These are phyloP conservation scores for Lepus oiostolus DNA, from an alignment of 2,797 vertebrate species.

Conservation along the genomic window DNA sequence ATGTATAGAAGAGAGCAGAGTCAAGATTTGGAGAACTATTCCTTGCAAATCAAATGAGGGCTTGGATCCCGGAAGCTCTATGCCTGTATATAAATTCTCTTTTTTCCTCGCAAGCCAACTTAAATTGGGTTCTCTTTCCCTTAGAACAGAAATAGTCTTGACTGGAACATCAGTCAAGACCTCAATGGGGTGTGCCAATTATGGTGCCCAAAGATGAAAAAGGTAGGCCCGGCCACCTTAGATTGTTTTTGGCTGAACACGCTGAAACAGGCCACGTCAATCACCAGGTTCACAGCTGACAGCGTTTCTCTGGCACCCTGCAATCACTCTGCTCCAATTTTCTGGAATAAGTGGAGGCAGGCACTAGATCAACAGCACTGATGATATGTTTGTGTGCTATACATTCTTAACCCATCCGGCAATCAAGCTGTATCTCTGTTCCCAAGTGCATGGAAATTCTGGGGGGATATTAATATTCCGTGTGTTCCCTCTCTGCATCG, in stretches of 20 bases:
- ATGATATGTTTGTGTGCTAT: constrained; percentile 28
- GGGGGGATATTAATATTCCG: constrained; percentile 43
- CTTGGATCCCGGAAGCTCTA: not conserved
- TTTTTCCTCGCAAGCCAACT: not conserved
- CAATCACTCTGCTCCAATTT: constrained; percentile 62
- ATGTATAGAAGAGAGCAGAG: not conserved
- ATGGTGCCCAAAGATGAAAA: not conserved
- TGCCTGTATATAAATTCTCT: not conserved
- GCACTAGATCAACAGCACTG: constrained; percentile 36
- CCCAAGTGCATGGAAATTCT: constrained; percentile 3
- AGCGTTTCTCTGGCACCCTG: constrained; percentile 18
- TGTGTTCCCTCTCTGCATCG: not conserved
- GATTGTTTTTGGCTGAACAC: constrained; percentile 15
- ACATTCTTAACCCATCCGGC: constrained; percentile 18
- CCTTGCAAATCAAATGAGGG: not conserved
- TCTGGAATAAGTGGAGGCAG: constrained; percentile 28
- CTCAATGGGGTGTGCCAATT: not conserved
- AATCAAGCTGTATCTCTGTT: constrained; percentile 26
- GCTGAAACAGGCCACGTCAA: constrained; percentile 3
- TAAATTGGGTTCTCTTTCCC: constrained; percentile 24
- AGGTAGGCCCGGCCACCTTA: not conserved
- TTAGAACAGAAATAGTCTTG: constrained; percentile 9
- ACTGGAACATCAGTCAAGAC: not conserved
- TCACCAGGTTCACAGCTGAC: constrained; percentile 40
- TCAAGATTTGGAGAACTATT: not conserved